phyloP scores from a whole-genome alignment of 2,797 vertebrate species.

The Phalloptychus januarius region DNA sequence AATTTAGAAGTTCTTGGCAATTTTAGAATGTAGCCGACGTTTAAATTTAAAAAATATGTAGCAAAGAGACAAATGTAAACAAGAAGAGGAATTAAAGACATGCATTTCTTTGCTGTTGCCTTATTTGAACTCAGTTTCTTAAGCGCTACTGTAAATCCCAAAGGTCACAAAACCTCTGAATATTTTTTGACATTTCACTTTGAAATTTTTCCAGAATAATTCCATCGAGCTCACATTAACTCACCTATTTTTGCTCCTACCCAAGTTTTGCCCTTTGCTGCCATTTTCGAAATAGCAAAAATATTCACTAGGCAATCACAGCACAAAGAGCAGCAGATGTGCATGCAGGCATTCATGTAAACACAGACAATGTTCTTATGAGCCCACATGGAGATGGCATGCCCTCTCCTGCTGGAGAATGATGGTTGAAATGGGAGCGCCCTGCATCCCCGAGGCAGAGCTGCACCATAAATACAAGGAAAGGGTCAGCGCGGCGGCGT shows the following conservation, averaged over 20 bases:
- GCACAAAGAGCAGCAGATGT: conserved; percentile 48
- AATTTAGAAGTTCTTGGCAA: background rate
- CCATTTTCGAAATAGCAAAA: conserved; percentile 67
- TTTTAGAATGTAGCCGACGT: background rate
- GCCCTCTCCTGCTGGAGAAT: conserved; percentile 35
- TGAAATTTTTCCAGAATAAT: background rate
- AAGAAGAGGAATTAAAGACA: background rate
- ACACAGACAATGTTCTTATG: conserved; percentile 55
- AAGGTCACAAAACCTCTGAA: background rate
- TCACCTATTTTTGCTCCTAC: conserved; percentile 30
- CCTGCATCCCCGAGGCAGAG: conserved; percentile 58
- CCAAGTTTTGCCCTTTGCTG: conserved; percentile 62
- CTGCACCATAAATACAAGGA: conserved; percentile 55
- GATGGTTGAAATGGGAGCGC: conserved; percentile 67
- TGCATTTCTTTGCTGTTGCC: background rate
- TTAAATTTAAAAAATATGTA: background rate
- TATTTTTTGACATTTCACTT: background rate
- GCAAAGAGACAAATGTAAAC: background rate
- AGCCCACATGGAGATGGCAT: conserved; percentile 24
- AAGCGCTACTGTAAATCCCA: background rate
- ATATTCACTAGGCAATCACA: conserved; percentile 44
- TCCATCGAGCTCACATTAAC: conserved; percentile 33
- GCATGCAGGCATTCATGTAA: conserved; percentile 64
- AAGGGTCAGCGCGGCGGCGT: conserved; percentile 60
- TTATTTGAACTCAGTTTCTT: background rate